These are phyloP conservation scores for Gadopsis marmoratus DNA, from an alignment of 2,797 vertebrate species.

Conservation along the genomic window DNA sequence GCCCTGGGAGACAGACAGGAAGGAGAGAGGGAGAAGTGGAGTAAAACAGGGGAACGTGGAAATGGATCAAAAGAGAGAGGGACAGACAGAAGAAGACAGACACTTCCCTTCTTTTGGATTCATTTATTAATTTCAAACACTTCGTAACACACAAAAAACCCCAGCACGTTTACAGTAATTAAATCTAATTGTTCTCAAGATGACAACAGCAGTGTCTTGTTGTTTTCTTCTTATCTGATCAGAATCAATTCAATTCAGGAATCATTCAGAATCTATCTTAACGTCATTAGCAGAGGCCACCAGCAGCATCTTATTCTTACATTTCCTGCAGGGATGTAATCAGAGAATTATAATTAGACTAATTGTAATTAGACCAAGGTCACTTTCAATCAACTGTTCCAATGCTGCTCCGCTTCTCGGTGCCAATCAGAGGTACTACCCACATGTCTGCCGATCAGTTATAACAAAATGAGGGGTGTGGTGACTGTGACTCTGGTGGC, in stretches of 20 bases:
- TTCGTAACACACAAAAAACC: slow-evolving; percentile 1
- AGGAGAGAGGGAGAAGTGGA: slow-evolving; percentile 8
- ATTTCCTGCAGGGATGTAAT: slow-evolving; percentile 75
- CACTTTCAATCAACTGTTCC: slow-evolving; percentile 80
- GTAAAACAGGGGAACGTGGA: slow-evolving; percentile 6
- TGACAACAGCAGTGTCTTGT: slow-evolving; percentile 20
- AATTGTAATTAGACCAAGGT: slow-evolving; percentile 82
- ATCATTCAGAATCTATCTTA: slow-evolving; percentile 48
- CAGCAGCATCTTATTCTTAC: slow-evolving; percentile 58
- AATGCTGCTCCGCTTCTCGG: slow-evolving; percentile 49
- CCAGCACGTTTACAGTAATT: slow-evolving; percentile 6
- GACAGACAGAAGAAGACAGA: slow-evolving; percentile 4
- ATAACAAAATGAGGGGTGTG: slow-evolving; percentile 54
- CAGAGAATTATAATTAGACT: slow-evolving; percentile 79
- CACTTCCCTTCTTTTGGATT: neutral
- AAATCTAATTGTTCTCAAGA: slow-evolving; percentile 31
- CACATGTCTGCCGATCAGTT: slow-evolving; percentile 74
- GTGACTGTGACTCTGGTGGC: slow-evolving; percentile 52
- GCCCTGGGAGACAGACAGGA: slow-evolving; percentile 55
- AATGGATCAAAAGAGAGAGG: slow-evolving; percentile 12
- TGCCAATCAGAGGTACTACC: slow-evolving; percentile 73
- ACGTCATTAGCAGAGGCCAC: slow-evolving; percentile 53
- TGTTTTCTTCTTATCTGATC: slow-evolving; percentile 43
- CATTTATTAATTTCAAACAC: slow-evolving; percentile 23
- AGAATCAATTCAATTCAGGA: slow-evolving; percentile 52